Base-by-base conservation (phyloP, 2,888 invertebrate genomes). In the Sinotaia quadrata region DNA sequence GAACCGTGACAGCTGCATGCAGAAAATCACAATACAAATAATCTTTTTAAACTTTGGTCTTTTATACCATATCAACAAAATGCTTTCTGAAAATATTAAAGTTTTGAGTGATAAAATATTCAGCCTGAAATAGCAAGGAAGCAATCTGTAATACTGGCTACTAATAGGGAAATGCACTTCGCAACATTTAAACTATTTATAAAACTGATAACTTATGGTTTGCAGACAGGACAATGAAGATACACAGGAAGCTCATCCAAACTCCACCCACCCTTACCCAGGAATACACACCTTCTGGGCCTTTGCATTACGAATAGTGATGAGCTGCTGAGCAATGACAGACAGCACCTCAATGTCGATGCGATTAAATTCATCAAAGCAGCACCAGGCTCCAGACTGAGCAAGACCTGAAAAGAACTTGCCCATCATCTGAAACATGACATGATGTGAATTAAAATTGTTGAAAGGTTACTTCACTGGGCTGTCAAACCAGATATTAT, bases 381-480 rank as follows among this genome's bases (percentile, higher is more conserved):
- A 96, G 81, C 95, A 95, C 95, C 95, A 95, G 4, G 95, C 95
- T 0, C 96, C 96, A 1, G 94, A 94, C 67, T 95, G 95, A 0
- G 95, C 95, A 76, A 95, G 87, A 0, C 96, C 96, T 3, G 95
- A 94, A 88, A 95, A 95, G 86, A 95, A 95, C 69, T 94, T 90
- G 0, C 96, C 95, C 95, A 96, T 96, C 93, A 94, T 94, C 90
- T 94, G 91, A 10, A 29, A 29, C 2, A n/a, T 24, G 10, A 8
- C n/a, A n/a, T n/a, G n/a, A n/a, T n/a, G n/a, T n/a, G n/a, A n/a
- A n/a, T 29, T 0, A 4, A 15, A 8, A 15, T 56, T 33, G 34
- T 21, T 0, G 18, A 18, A 21, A 33, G 29, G n/a, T n/a, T n/a
- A n/a, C n/a, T n/a, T n/a, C 12, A 58, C 52, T 34, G 33, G 12